phyloP scores from a whole-genome alignment of 2,113 vertebrate genomes.

The Apaloderma vittatum region DNA sequence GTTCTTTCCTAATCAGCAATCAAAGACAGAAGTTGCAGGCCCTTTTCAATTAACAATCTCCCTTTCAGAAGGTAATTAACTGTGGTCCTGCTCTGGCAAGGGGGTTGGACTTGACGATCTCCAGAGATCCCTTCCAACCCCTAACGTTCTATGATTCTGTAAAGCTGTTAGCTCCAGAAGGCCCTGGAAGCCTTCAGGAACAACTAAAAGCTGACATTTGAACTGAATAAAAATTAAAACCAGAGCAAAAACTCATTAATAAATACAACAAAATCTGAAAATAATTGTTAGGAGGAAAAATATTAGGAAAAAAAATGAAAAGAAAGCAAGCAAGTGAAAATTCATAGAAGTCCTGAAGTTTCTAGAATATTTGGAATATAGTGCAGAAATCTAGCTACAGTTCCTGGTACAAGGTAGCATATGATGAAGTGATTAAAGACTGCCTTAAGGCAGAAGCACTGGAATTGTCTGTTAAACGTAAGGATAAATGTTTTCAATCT shows the following conservation, averaged over 20 bases:
- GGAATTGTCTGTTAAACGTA: background rate
- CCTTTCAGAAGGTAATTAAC: background rate
- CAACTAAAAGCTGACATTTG: background rate
- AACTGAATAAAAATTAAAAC: background rate
- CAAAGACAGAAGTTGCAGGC: background rate
- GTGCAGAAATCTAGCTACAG: background rate
- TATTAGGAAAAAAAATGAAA: background rate
- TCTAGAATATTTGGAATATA: background rate
- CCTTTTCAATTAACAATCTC: background rate
- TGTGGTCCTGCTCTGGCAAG: background rate
- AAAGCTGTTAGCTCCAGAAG: background rate
- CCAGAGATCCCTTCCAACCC: too few species aligned
- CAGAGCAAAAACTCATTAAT: background rate
- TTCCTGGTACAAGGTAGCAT: background rate
- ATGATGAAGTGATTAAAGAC: background rate
- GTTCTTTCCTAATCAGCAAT: background rate
- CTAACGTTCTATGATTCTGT: too few species aligned
- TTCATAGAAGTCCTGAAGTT: background rate
- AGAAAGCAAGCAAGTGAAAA: background rate
- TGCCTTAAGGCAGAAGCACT: background rate
- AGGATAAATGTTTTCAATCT: background rate
- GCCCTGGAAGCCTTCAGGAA: background rate
- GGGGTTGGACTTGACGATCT: too few species aligned
- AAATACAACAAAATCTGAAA: background rate
- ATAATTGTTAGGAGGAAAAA: fast-evolving